Conservation (phyloP, 2,888 invertebrate species). For the Chloroclysta siterata region DNA sequence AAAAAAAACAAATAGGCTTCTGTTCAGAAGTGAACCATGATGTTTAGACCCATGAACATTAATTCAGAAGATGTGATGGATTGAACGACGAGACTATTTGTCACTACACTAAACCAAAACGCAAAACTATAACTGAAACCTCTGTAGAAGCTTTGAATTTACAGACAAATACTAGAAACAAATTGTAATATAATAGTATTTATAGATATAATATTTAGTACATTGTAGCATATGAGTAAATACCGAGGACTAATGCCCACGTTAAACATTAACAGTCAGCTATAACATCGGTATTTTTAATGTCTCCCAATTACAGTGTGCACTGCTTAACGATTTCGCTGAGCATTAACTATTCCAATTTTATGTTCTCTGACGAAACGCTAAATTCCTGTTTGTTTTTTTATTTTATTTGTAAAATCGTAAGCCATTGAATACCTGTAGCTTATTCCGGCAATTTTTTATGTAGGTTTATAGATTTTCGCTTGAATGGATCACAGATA, state of each 20-base stretch:
- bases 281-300: slow-evolving; percentile 81
- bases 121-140: too few species aligned
- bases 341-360: slow-evolving; percentile 82
- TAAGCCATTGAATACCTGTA: background rate
- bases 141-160: background rate
- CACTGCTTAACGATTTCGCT: slow-evolving; percentile 80
- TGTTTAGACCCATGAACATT: too few species aligned
- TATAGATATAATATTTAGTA: slow-evolving; percentile 45
- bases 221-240: slow-evolving; percentile 76
- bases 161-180: slow-evolving; percentile 3
- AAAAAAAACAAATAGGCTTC: too few species aligned
- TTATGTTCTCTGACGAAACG: slow-evolving; percentile 74
- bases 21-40: too few species aligned
- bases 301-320: slow-evolving; percentile 83
- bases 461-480: too few species aligned
- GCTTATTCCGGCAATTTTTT: background rate
- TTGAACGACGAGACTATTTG: too few species aligned
- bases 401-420: slow-evolving; percentile 9
- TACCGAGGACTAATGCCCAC: slow-evolving; percentile 76
- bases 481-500: background rate
- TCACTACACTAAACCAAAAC: too few species aligned
- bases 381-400: slow-evolving; percentile 58
- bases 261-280: slow-evolving; percentile 78
- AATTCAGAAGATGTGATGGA: too few species aligned
- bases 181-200: slow-evolving; percentile 20